A percentile compares a stretch with the other conserved stretches of the same genome.
Conservation (phyloP, 2,888 invertebrate species). For the Eutolmus rufibarbis region DNA sequence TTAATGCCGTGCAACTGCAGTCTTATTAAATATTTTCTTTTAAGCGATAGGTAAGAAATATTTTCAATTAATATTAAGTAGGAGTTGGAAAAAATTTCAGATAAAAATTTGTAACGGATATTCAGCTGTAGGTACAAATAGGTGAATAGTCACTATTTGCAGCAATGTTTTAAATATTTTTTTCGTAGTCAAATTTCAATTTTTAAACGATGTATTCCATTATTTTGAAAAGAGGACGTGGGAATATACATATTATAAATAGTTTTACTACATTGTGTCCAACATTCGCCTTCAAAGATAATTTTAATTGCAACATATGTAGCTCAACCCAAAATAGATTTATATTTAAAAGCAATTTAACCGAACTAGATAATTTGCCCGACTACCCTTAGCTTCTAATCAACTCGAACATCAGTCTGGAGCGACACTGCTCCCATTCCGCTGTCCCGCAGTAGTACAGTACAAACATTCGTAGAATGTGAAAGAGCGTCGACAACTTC, state of each 20-base stretch:
- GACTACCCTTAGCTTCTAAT: not conserved
- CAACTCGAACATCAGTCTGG: not conserved
- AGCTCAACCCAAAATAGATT: not conserved
- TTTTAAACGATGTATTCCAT: too few species aligned
- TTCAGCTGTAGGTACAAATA: too few species aligned
- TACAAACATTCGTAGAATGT: not conserved
- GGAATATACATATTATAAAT: too few species aligned
- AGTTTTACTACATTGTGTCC: not conserved
- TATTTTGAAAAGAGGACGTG: too few species aligned
- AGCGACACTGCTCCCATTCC: not conserved
- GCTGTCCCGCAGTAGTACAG: not conserved
- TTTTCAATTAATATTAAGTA: too few species aligned
- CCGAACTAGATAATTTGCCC: not conserved
- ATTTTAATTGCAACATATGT: not conserved
- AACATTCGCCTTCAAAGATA: not conserved
- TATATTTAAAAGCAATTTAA: not conserved
- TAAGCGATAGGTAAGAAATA: too few species aligned
- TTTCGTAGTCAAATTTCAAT: too few species aligned
- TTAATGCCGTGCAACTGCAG: too few species aligned
- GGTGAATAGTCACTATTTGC: not conserved
- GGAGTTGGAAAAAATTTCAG: too few species aligned
- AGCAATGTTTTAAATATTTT: not conserved
- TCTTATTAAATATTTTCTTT: too few species aligned
- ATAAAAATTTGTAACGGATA: too few species aligned
- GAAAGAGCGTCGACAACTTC: slow-evolving; percentile 8